phyloP scores from a whole-genome alignment of 2,797 vertebrate genomes.

The Periophthalmus magnuspinnatus region DNA sequence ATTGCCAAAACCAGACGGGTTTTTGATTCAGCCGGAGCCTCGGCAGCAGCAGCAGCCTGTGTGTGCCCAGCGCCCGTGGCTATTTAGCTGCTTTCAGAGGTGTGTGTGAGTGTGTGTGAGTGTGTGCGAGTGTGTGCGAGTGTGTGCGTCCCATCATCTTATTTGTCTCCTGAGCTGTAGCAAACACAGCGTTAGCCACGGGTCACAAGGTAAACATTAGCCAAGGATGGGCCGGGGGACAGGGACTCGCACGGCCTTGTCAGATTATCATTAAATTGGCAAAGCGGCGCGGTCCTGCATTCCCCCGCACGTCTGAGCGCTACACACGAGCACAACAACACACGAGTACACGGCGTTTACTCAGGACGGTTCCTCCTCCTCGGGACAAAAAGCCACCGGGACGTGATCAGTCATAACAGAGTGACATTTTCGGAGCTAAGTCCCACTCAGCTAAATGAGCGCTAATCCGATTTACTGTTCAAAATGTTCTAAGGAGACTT shows the following conservation, averaged over 20 bases:
- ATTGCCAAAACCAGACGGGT: slow-evolving; percentile 49
- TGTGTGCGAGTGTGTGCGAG: too few relatives aligned
- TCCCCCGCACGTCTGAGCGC: slow-evolving; percentile 39
- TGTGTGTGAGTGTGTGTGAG: slow-evolving; percentile 32
- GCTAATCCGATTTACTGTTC: slow-evolving; percentile 75
- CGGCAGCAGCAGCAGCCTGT: slow-evolving; percentile 8
- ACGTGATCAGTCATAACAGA: slow-evolving; percentile 77
- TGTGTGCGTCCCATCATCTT: slow-evolving; percentile 43
- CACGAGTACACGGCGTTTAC: not conserved
- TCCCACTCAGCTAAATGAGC: slow-evolving; percentile 77
- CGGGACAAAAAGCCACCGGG: slow-evolving; percentile 36
- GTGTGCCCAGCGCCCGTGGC: slow-evolving; percentile 39
- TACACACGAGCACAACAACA: too few relatives aligned
- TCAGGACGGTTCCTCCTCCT: slow-evolving; percentile 20
- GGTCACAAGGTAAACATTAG: slow-evolving; percentile 75
- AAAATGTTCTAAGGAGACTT: slow-evolving; percentile 59
- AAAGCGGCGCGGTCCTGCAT: slow-evolving; percentile 48
- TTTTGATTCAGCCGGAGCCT: slow-evolving; percentile 46
- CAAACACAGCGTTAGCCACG: slow-evolving; percentile 48
- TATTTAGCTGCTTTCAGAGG: slow-evolving; percentile 43
- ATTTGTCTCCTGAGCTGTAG: slow-evolving; percentile 59
- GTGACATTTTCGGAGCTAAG: slow-evolving; percentile 71
- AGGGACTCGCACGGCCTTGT: slow-evolving; percentile 54
- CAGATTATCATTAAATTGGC: slow-evolving; percentile 71
- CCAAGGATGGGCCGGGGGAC: slow-evolving; percentile 60